These are phyloP conservation scores for Platichthys flesus DNA, from an alignment of 2,113 vertebrate genomes.

Conservation along the genomic window DNA sequence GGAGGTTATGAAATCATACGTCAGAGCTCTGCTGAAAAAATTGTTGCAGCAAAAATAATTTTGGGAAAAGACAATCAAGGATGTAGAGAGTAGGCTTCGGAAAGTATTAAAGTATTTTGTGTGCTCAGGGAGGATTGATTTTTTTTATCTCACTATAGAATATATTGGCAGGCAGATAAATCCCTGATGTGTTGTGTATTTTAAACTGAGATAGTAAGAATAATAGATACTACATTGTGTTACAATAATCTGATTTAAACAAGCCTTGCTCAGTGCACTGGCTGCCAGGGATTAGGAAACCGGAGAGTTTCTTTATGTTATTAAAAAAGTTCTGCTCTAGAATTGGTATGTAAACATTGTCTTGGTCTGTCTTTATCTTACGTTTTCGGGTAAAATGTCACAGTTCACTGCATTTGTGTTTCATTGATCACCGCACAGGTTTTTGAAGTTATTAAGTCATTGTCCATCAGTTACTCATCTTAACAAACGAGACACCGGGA, in stretches of 20 bases:
- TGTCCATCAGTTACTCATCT: constrained; percentile 44
- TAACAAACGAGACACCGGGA: constrained; percentile 3
- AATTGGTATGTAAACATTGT: background rate
- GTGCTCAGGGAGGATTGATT: background rate
- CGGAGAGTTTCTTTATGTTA: background rate
- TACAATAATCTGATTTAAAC: background rate
- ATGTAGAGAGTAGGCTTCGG: background rate
- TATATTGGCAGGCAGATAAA: background rate
- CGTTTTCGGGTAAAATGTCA: background rate
- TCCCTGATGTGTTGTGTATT: background rate
- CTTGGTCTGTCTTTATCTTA: background rate
- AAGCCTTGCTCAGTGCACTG: background rate
- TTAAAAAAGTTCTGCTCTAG: background rate
- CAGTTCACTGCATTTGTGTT: constrained; percentile 7
- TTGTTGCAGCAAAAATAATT: constrained; percentile 11
- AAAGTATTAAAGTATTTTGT: background rate
- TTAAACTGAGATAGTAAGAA: background rate
- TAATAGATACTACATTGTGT: background rate
- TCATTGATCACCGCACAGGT: constrained; percentile 40
- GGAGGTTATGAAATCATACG: constrained; percentile 26
- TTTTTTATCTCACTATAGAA: background rate
- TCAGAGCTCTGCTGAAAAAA: constrained; percentile 23
- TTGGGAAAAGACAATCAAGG: background rate
- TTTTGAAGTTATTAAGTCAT: constrained; percentile 36
- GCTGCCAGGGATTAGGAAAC: background rate